Conservation (phyloP, 1,140 invertebrate genomes). For the Brachionus rotundiformis region DNA sequence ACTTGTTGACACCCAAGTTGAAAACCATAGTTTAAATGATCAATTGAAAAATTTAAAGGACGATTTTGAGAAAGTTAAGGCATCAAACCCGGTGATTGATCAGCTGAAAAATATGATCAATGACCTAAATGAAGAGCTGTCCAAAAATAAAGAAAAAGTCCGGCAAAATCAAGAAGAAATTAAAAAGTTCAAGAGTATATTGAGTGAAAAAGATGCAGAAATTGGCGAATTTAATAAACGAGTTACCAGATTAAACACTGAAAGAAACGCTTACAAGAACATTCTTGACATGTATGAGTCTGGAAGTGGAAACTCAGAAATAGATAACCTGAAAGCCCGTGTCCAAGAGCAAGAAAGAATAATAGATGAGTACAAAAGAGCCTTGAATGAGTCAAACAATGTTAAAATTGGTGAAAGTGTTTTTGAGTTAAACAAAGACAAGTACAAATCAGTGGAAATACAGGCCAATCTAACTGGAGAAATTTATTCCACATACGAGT, state of each 20-base stretch:
- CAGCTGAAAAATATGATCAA: background rate
- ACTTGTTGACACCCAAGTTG: constrained; percentile 5
- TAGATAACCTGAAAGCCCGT: background rate
- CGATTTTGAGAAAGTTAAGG: background rate
- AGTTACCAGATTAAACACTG: background rate
- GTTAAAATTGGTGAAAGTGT: constrained; percentile 5
- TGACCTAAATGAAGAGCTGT: background rate
- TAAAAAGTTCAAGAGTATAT: constrained; percentile 1
- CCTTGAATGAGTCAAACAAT: constrained; percentile 22
- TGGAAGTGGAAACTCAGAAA: background rate
- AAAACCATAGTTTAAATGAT: constrained; percentile 30
- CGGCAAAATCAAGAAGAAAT: background rate
- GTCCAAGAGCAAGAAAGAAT: constrained; percentile 4
- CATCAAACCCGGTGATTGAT: background rate
- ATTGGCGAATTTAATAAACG: background rate
- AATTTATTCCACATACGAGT: constrained; percentile 45
- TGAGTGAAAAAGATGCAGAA: constrained; percentile 25
- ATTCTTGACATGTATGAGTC: constrained; percentile 39
- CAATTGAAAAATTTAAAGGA: background rate
- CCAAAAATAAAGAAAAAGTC: constrained; percentile 3
- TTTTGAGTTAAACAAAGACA: background rate
- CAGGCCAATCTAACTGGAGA: constrained; percentile 28
- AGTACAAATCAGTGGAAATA: constrained; percentile 1
- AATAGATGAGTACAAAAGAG: constrained; percentile 41
- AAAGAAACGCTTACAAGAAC: constrained; percentile 47